Evolutionary conservation across 1,140 invertebrate genomes (phyloP), one percentile per base, ranked within the genome.

Genomic region (Lethrus apterus): DNA sequence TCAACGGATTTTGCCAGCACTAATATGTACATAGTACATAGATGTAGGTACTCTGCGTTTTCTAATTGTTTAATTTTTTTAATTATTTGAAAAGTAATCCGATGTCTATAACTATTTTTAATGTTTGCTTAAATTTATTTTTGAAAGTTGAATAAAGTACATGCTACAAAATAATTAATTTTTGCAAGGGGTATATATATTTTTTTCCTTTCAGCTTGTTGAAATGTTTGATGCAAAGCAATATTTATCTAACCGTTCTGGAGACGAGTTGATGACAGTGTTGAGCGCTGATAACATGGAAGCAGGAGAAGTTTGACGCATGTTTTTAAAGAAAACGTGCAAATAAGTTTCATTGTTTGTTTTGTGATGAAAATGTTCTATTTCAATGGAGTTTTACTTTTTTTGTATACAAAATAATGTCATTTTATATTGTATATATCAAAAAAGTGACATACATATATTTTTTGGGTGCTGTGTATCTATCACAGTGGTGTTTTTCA

Each of bases 141-240:
- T 7, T n/a, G n/a, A 26, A 26, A 26, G 24, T 26, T n/a, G 24
- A 26, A 26, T 26, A 7, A 7, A 5, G 24, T 7, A 5, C 24
- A 26, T n/a, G 7, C 24, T 26, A 7, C n/a, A 26, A 26, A 26
- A 7, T 7, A 26, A 26, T 26, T 7, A 26, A 26, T 7, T 7
- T 26, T 7, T 7, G 5, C 5, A 7, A 7, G 7, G 7, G 5
- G 7, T n/a, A 7, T 26, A 7, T 26, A 7, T 7, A 26, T 26
- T n/a, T n/a, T 26, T 26, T 26, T 26, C 10, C 5, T 60, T 58
- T 29, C 46, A 65, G 64, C 57, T 58, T 17, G 58, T 62, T 42
- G 60, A 65, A 54, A 49, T 50, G 41, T 66, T 66, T 50, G 63
- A 66, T 44, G 62, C 62, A 5, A 63, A 65, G 38, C 48, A 60